Conservation (phyloP, 1,140 invertebrate genomes). For the Calliopsis andreniformis region DNA sequence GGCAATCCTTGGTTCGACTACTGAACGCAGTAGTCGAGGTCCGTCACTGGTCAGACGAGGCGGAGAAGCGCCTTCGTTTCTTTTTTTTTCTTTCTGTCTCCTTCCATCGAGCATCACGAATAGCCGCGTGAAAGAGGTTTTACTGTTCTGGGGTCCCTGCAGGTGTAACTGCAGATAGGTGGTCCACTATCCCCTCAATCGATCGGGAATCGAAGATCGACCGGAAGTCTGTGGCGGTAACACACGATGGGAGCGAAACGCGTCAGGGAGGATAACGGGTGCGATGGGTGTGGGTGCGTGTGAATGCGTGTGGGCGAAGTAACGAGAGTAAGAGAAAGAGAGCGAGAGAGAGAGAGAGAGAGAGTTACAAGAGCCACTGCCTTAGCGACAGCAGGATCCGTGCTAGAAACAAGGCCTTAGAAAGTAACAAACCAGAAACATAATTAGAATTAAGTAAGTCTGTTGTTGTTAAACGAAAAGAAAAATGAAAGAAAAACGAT, state of each 20-base stretch:
- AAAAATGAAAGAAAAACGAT: conserved; percentile 42
- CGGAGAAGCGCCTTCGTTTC: too few relatives aligned
- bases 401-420: conserved; percentile 71
- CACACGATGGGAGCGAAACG: background rate
- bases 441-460: conserved; percentile 71
- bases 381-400: conserved; percentile 68
- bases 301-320: background rate
- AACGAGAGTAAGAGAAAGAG: conserved; percentile 10
- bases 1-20: background rate
- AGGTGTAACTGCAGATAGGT: too few relatives aligned
- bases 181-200: conserved; percentile 21
- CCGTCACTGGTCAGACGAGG: too few relatives aligned
- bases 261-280: background rate
- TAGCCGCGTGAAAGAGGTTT: too few relatives aligned
- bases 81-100: too few relatives aligned
- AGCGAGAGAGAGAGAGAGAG: conserved; percentile 14
- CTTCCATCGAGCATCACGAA: too few relatives aligned
- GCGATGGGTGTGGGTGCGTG: background rate
- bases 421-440: conserved; percentile 74
- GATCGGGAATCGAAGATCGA: conserved; percentile 12
- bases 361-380: conserved; percentile 66
- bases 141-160: too few relatives aligned
- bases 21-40: too few relatives aligned
- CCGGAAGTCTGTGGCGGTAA: conserved; percentile 21
- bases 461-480: conserved; percentile 70